A percentile compares a stretch with the other conserved stretches of the same genome.
phyloP scores from a whole-genome alignment of 1,140 invertebrate genomes.

The Sycobia sp. region DNA sequence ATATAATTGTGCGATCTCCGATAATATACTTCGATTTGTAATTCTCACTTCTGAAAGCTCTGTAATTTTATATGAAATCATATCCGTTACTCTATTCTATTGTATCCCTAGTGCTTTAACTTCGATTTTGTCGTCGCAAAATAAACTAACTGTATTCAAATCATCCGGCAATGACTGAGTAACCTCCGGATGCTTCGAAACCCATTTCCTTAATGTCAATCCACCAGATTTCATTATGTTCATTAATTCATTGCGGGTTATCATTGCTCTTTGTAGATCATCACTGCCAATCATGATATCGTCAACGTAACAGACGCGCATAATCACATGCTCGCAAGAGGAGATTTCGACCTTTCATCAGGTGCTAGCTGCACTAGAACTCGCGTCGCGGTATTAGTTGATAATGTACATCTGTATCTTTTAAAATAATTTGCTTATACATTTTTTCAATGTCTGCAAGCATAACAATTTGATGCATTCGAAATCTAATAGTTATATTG shows the following conservation, averaged over 20 bases:
- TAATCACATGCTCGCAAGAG: neutral
- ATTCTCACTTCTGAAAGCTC: neutral
- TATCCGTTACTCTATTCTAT: neutral
- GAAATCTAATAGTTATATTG: neutral
- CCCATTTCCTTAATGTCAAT: neutral
- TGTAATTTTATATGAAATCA: neutral
- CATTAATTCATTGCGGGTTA: neutral
- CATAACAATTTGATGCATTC: neutral
- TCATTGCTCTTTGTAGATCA: neutral
- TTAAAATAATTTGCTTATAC: neutral
- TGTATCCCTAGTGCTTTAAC: neutral
- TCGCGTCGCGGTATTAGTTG: slow-evolving; percentile 10
- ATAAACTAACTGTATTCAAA: neutral
- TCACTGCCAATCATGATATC: slow-evolving; percentile 5
- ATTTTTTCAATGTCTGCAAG: slow-evolving; percentile 18
- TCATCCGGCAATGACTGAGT: neutral
- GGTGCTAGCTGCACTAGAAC: neutral
- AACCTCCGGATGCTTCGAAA: neutral
- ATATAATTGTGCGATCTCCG: neutral
- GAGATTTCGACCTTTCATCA: slow-evolving; percentile 6
- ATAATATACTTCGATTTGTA: neutral
- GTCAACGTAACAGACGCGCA: slow-evolving; percentile 12
- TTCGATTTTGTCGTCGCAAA: neutral
- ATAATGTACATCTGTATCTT: neutral
- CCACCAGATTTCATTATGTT: neutral